phyloP scores from a whole-genome alignment of 2,888 invertebrate species.

The Eucera pruinosa region DNA sequence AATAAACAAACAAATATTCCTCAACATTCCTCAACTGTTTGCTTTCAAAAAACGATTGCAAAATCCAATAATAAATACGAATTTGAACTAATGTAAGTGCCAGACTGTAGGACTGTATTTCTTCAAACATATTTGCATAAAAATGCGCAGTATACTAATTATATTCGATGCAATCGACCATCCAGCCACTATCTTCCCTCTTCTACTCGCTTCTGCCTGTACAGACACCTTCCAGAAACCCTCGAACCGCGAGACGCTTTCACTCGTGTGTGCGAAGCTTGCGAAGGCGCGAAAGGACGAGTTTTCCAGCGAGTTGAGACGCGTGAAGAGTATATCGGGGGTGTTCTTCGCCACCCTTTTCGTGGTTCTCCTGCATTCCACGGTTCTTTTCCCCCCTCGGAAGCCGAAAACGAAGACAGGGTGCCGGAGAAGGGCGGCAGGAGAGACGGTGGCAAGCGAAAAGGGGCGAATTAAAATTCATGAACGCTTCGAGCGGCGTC shows the following conservation, averaged over 20 bases:
- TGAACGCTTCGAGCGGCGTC: constrained; percentile 73
- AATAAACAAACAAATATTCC: too few species aligned
- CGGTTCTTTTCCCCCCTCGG: neutral
- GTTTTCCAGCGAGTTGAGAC: neutral
- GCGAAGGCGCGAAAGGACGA: constrained; percentile 12
- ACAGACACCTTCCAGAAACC: constrained; percentile 7
- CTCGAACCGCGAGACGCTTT: neutral
- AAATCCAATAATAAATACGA: too few species aligned
- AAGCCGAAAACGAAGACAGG: constrained; percentile 7
- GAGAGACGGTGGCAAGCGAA: constrained; percentile 48
- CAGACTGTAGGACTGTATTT: too few species aligned
- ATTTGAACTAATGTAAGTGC: too few species aligned
- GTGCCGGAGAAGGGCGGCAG: neutral
- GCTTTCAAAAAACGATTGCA: too few species aligned
- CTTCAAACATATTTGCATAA: too few species aligned
- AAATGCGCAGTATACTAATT: too few species aligned
- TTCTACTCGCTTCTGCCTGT: neutral
- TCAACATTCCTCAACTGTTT: too few species aligned
- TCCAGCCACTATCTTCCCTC: too few species aligned
- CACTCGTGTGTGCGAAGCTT: neutral
- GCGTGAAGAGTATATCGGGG: neutral
- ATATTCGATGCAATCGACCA: too few species aligned
- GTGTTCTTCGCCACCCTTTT: constrained; percentile 4
- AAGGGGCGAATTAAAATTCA: constrained; percentile 75
- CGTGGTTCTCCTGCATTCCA: neutral